Percentiles rank a stretch among this genome's conserved stretches.
Evolutionary conservation across 2,113 vertebrate species (phyloP).

Genomic region (Paramormyrops kingsleyae): DNA sequence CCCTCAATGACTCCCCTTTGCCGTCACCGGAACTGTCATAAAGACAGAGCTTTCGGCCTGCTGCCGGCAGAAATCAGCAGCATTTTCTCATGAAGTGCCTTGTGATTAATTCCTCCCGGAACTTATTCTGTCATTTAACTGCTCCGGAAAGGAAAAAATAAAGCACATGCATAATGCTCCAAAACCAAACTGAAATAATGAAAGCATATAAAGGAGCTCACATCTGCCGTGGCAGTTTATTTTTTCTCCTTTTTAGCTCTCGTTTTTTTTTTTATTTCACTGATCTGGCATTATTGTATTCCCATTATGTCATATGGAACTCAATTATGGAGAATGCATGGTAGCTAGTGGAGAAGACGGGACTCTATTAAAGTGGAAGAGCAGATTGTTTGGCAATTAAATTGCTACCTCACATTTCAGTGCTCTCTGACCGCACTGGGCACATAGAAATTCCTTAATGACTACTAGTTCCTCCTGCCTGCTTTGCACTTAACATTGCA

Average conservation of each 20-base stretch:
- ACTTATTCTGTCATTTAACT: slow-evolving; percentile 14
- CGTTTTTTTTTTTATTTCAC: neutral
- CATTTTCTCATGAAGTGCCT: slow-evolving; percentile 30
- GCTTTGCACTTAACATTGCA: neutral
- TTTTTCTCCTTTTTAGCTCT: neutral
- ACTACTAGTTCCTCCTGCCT: neutral
- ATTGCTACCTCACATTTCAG: neutral
- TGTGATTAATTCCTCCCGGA: slow-evolving; percentile 34
- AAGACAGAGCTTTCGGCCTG: slow-evolving; percentile 17
- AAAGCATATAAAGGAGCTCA: slow-evolving; percentile 6
- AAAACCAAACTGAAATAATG: slow-evolving; percentile 12
- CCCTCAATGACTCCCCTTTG: neutral
- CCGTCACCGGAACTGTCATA: slow-evolving; percentile 35
- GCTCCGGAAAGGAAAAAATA: slow-evolving; percentile 12
- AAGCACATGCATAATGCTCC: slow-evolving; percentile 19
- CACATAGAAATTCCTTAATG: neutral
- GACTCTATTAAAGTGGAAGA: neutral
- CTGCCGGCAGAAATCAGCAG: slow-evolving; percentile 26
- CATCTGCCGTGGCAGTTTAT: slow-evolving; percentile 7
- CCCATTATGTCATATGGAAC: slow-evolving; percentile 1
- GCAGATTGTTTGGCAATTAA: slow-evolving; percentile 9
- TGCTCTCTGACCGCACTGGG: neutral
- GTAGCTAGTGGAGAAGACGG: neutral
- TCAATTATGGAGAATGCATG: neutral
- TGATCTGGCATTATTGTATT: slow-evolving; percentile 13